phyloP scores from a whole-genome alignment of 2,888 invertebrate genomes.

The Smittia sp. region DNA sequence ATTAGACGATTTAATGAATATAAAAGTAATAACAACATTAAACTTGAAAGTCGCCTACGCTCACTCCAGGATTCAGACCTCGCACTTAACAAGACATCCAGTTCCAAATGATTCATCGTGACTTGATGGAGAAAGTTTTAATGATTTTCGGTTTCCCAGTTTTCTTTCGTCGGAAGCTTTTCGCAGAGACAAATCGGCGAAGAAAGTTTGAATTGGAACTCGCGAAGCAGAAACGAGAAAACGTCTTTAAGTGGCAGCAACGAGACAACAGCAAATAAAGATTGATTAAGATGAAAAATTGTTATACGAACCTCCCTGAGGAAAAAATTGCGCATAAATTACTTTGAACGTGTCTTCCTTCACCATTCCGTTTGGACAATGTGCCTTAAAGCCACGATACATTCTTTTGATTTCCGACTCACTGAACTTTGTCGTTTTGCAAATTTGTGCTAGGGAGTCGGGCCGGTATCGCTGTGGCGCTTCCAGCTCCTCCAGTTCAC shows the following conservation, averaged over 20 bases:
- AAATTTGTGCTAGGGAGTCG: conserved; percentile 79
- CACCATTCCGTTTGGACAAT: conserved; percentile 84
- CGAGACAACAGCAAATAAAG: background rate
- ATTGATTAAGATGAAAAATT: conserved; percentile 2
- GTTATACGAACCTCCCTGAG: conserved; percentile 73
- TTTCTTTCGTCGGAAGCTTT: no score
- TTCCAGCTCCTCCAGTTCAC: conserved; percentile 82
- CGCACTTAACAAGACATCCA: no score
- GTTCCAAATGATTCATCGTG: no score
- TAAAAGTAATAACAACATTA: no score
- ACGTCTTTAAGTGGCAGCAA: background rate
- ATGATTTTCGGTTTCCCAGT: no score
- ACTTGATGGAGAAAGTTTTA: no score
- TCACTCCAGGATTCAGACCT: no score
- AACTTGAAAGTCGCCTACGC: no score
- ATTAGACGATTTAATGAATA: no score
- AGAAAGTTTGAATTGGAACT: no score
- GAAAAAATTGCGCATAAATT: conserved; percentile 90
- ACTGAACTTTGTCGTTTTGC: conserved; percentile 77
- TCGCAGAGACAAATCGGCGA: no score
- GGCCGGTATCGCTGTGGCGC: conserved; percentile 82
- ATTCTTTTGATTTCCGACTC: conserved; percentile 83
- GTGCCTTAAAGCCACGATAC: conserved; percentile 88
- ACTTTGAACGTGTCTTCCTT: conserved; percentile 87
- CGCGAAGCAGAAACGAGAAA: no score